A percentile compares a stretch with the other conserved stretches of the same genome.
Evolutionary conservation across 2,888 invertebrate genomes (phyloP).

Genomic region (Latheticus oryzae): DNA sequence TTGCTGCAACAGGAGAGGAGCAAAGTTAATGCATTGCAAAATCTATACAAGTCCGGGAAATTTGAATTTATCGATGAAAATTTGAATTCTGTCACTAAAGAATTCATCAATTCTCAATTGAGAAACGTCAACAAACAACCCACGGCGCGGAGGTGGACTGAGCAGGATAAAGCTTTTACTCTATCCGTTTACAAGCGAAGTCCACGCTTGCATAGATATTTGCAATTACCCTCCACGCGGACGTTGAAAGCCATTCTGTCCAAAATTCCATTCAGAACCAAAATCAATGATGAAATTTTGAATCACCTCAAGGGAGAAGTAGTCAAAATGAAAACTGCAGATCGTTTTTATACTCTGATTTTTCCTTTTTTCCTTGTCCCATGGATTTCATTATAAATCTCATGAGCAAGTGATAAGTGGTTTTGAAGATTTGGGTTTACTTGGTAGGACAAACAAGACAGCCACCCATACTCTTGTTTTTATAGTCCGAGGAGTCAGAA

Average conservation of each 20-base stretch:
- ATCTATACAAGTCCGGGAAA: too few species aligned
- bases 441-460: conserved; percentile 30
- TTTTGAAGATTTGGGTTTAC: conserved; percentile 42
- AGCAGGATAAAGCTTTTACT: conserved; percentile 10
- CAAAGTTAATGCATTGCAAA: too few species aligned
- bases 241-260: not conserved
- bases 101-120: conserved; percentile 38
- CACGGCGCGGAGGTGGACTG: conserved; percentile 7
- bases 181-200: not conserved
- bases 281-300: not conserved
- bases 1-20: too few species aligned
- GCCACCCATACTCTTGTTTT: conserved; percentile 49
- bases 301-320: too few species aligned
- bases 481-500: conserved; percentile 44
- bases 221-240: not conserved
- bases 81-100: conserved; percentile 18
- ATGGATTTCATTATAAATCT: conserved; percentile 9
- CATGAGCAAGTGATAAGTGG: conserved; percentile 39
- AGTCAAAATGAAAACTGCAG: not conserved
- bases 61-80: conserved; percentile 13
- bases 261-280: not conserved
- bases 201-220: not conserved
- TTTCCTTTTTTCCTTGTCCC: not conserved
- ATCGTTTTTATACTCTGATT: not conserved
- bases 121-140: conserved; percentile 17